These are phyloP conservation scores for Clarias gariepinus DNA, from an alignment of 2,113 vertebrate species.

Conservation along the genomic window DNA sequence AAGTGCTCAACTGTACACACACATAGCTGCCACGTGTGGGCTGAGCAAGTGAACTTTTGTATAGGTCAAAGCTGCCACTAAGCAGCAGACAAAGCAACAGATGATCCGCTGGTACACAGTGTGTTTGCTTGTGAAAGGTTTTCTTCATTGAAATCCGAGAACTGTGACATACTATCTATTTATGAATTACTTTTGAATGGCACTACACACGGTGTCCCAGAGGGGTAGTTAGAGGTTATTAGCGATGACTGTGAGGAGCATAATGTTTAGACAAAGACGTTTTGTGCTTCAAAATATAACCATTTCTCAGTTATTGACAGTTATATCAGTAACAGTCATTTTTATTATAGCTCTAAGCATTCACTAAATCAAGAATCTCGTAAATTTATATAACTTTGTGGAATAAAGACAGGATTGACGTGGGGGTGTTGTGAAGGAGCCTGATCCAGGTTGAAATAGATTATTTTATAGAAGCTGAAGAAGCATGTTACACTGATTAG, in stretches of 20 bases:
- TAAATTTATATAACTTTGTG: neutral
- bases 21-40: neutral
- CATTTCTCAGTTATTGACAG: too few relatives aligned
- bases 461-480: neutral
- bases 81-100: conserved; percentile 1
- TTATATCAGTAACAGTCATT: too few relatives aligned
- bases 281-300: neutral
- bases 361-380: neutral
- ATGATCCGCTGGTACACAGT: neutral
- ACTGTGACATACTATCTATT: neutral
- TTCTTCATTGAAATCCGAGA: neutral
- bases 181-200: neutral
- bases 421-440: neutral
- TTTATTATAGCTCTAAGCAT: neutral
- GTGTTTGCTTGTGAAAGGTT: neutral
- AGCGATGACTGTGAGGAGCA: neutral
- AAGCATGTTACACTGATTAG: too few relatives aligned
- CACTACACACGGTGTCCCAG: neutral
- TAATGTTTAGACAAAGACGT: neutral
- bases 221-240: neutral
- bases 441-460: neutral
- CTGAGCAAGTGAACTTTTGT: neutral
- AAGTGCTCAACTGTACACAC: too few relatives aligned
- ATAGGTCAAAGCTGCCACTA: conserved; percentile 5
- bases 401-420: neutral